Conservation (phyloP, 2,888 invertebrate species). For the Nomada ruficornis region DNA sequence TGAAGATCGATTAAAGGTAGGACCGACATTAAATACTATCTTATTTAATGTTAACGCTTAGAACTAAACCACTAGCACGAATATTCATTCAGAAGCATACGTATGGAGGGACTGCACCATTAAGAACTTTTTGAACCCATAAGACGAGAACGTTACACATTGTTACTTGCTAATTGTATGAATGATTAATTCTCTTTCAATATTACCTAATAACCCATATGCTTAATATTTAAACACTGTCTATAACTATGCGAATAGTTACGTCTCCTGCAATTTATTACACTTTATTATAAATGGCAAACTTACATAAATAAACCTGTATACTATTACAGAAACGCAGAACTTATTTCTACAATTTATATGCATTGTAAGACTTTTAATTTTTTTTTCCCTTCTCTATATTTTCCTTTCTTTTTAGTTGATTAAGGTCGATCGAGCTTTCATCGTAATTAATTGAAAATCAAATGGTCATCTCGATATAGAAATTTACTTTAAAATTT, state of each 20-base stretch:
- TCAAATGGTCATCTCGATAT: slow-evolving; percentile 18
- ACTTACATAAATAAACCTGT: slow-evolving; percentile 82
- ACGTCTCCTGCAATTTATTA: slow-evolving; percentile 73
- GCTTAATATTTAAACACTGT: slow-evolving; percentile 50
- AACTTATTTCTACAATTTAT: slow-evolving; percentile 79
- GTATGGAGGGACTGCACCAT: not conserved
- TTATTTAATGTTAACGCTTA: slow-evolving; percentile 3
- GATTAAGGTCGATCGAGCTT: slow-evolving; percentile 29
- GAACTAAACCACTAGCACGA: slow-evolving; percentile 7
- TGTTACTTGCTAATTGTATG: slow-evolving; percentile 13
- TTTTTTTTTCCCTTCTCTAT: slow-evolving; percentile 24
- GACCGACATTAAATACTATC: slow-evolving; percentile 12
- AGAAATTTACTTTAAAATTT: slow-evolving; percentile 46
- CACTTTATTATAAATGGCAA: slow-evolving; percentile 83
- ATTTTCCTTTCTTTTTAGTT: slow-evolving; percentile 2
- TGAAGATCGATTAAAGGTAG: slow-evolving; percentile 37
- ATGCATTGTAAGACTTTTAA: slow-evolving; percentile 40
- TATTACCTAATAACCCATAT: slow-evolving; percentile 39
- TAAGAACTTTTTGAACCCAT: slow-evolving; percentile 8
- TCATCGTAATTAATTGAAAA: slow-evolving; percentile 26
- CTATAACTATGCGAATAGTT: slow-evolving; percentile 58
- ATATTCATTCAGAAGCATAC: not conserved
- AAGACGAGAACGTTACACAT: slow-evolving; percentile 9
- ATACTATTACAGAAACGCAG: slow-evolving; percentile 81
- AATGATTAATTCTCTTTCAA: slow-evolving; percentile 18